Conservation (phyloP, 2,113 vertebrate species). For the Xenus cinereus region DNA sequence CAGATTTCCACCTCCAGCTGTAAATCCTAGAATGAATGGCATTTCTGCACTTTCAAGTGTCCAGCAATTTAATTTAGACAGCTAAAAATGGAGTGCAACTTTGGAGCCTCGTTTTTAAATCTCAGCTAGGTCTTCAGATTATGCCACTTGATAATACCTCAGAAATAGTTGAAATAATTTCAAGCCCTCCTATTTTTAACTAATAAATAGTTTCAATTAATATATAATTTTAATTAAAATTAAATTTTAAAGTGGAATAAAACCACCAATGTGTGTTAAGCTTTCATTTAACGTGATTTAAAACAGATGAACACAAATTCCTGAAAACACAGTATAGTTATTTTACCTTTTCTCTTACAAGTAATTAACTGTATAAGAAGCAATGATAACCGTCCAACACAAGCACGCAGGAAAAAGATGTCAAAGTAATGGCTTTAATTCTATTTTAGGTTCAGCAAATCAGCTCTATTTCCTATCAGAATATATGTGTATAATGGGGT, state of each 20-base stretch:
- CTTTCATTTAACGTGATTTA: background rate
- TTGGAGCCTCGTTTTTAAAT: background rate
- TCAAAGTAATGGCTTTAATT: background rate
- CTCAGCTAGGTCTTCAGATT: background rate
- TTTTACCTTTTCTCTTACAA: background rate
- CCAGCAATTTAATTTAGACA: background rate
- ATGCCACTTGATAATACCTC: rapidly evolving
- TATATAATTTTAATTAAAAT: background rate
- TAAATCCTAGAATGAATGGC: background rate
- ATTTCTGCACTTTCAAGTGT: background rate
- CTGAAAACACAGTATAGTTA: background rate
- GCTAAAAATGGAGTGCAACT: background rate
- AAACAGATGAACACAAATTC: background rate
- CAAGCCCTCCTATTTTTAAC: background rate
- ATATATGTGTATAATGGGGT: background rate
- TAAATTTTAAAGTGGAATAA: background rate
- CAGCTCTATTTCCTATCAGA: background rate
- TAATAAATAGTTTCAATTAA: background rate
- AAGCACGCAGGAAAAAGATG: background rate
- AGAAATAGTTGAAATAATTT: background rate
- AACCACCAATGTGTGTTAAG: background rate
- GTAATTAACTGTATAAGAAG: background rate
- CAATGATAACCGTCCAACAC: background rate
- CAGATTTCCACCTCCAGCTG: background rate
- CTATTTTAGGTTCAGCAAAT: background rate